These are phyloP conservation scores for Papilio machaon DNA, from an alignment of 1,140 invertebrate genomes.

Conservation along the genomic window DNA sequence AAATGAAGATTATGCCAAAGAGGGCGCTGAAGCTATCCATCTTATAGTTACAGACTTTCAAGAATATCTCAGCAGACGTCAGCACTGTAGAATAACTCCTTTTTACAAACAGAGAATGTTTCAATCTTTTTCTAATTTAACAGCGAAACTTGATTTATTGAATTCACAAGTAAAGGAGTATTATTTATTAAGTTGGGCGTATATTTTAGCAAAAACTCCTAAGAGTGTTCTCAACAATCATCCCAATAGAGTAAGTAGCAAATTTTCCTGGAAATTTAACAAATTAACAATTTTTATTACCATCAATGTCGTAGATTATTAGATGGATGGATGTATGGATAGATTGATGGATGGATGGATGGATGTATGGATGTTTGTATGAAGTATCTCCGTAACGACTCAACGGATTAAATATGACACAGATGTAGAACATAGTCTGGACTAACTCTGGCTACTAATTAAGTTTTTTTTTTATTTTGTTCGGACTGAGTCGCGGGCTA, in stretches of 20 bases:
- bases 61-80: constrained; percentile 64
- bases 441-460: too few relatives aligned
- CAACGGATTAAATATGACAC: too few relatives aligned
- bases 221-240: constrained; percentile 84
- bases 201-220: constrained; percentile 84
- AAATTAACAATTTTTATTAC: constrained; percentile 7
- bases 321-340: too few relatives aligned
- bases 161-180: constrained; percentile 78
- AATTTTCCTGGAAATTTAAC: too few relatives aligned
- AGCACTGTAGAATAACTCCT: constrained; percentile 74
- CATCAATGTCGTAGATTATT: not conserved
- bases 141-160: constrained; percentile 68
- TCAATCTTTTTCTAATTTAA: constrained; percentile 80
- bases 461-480: too few relatives aligned
- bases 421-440: too few relatives aligned
- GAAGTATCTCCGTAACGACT: too few relatives aligned
- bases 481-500: too few relatives aligned
- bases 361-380: too few relatives aligned
- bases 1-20: constrained; percentile 56
- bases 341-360: too few relatives aligned
- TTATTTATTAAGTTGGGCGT: constrained; percentile 85
- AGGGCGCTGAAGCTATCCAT: constrained; percentile 71
- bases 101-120: constrained; percentile 86
- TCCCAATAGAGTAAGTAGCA: constrained; percentile 82
- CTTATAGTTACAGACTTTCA: constrained; percentile 76